A percentile compares a stretch with the other conserved stretches of the same genome.
Conservation (phyloP, 2,888 invertebrate species). For the Trilocha varians region DNA sequence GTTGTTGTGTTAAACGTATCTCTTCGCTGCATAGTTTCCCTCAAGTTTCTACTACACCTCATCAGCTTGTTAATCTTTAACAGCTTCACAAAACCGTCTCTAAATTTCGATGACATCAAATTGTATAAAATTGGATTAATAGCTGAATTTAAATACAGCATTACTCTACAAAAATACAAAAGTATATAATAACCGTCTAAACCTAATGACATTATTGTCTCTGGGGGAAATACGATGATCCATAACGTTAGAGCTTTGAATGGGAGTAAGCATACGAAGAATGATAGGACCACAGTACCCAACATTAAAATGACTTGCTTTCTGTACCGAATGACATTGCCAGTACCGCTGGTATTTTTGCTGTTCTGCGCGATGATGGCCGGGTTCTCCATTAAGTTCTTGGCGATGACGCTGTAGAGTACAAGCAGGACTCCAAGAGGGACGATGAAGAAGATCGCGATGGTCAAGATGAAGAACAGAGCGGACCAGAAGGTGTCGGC, state of each 20-base stretch:
- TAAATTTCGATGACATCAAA: conserved; percentile 92
- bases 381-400: conserved; percentile 87
- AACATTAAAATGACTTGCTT: conserved; percentile 91
- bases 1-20: conserved; percentile 79
- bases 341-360: conserved; percentile 56
- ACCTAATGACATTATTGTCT: conserved; percentile 79
- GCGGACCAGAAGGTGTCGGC: conserved; percentile 85
- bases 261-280: conserved; percentile 91
- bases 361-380: conserved; percentile 77
- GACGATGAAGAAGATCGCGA: conserved; percentile 87
- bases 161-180: conserved; percentile 88
- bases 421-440: conserved; percentile 86
- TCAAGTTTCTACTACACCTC: conserved; percentile 52
- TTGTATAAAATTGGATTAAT: conserved; percentile 94
- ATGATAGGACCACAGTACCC: conserved; percentile 90
- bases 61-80: conserved; percentile 66
- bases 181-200: conserved; percentile 87
- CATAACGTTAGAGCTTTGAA: conserved; percentile 91
- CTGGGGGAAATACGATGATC: conserved; percentile 85
- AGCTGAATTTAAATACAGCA: conserved; percentile 92
- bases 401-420: conserved; percentile 88
- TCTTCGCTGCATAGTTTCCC: conserved; percentile 74
- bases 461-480: conserved; percentile 85
- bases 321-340: conserved; percentile 79
- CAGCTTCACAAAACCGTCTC: conserved; percentile 83